Base-by-base conservation (phyloP, 2,888 invertebrate species). In the Agrotis clavis region DNA sequence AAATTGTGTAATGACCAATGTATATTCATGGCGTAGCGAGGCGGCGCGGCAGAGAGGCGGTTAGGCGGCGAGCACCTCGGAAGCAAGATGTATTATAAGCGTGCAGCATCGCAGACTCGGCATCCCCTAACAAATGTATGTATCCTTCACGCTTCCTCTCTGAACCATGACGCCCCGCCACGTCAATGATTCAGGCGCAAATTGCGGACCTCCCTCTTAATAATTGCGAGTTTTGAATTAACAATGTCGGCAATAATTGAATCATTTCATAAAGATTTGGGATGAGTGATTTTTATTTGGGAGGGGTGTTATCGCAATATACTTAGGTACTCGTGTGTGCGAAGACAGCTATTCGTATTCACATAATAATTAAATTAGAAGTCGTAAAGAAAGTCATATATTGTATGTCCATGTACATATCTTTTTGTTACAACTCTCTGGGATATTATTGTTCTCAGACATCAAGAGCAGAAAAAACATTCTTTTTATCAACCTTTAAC, bases 1-100 rank as follows among this genome's bases (percentile, higher is more conserved):
- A 88, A 88, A 89, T 88, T 86, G 78, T 88, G 75, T 88, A 89
- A 88, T 88, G 85, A 86, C 86, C 90, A 88, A 90, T 91, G 89
- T 88, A 88, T 90, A 90, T 92, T 91, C 90, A 91, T 91, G 80
- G 69, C 74, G 67, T 53, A 65, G 65, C 57, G 71, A 66, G 70
- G 68, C 60, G 59, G 68, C 19, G 74, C 62, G 56, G 69, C 63
- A 67, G 65, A 21, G 69, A 75, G 65, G 73, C 73, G 79, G 62
- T 65, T 62, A 77, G 75, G 63, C 73, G 77, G 71, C 68, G 71
- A 78, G 71, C 70, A 69, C 83, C 79, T 83, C 76, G 81, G 79
- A 79, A 84, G 81, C 82, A 87, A 86, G 86, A 89, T 82, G 86
- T 88, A 89, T 87, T 86, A 83, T 81, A 70, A 73, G 75, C 79